Conservation (phyloP, 2,113 vertebrate species). For the Fukomys damarensis region DNA sequence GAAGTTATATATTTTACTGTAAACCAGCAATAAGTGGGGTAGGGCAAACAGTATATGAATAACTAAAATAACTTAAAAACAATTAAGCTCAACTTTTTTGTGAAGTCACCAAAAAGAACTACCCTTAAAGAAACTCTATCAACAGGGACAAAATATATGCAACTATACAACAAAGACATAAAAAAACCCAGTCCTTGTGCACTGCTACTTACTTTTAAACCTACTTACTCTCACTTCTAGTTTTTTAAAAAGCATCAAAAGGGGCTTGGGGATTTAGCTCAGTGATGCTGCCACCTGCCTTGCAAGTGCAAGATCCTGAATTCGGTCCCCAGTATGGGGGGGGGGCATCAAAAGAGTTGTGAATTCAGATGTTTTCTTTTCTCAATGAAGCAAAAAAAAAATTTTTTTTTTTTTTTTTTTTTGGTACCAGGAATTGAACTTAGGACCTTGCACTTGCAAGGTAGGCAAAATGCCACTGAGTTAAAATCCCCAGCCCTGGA, state of each 20-base stretch:
- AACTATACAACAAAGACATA: slow-evolving; percentile 35
- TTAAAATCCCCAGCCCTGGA: too few species aligned
- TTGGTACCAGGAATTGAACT: too few species aligned
- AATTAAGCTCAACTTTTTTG: background rate
- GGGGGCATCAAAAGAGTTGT: too few species aligned
- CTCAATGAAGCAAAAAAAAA: slow-evolving; percentile 31
- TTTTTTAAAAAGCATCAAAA: background rate
- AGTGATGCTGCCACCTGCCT: too few species aligned
- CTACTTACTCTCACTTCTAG: slow-evolving; percentile 16
- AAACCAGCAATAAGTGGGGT: background rate
- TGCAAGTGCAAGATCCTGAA: too few species aligned
- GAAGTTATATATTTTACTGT: slow-evolving; percentile 31
- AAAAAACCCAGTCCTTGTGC: slow-evolving; percentile 20
- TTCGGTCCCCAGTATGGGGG: too few species aligned
- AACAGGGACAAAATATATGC: background rate
- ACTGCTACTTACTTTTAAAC: background rate
- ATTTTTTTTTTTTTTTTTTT: background rate
- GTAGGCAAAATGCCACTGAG: too few species aligned
- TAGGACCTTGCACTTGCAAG: too few species aligned
- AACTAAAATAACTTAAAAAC: slow-evolving; percentile 46
- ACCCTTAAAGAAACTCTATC: background rate
- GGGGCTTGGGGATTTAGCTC: too few species aligned
- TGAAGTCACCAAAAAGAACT: slow-evolving; percentile 17
- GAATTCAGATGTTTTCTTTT: slow-evolving; percentile 55
- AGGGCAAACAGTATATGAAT: background rate